Evolutionary conservation across 1,140 invertebrate genomes (phyloP), one percentile per base, ranked within the genome.

Genomic region (Nasonia vitripennis): DNA sequence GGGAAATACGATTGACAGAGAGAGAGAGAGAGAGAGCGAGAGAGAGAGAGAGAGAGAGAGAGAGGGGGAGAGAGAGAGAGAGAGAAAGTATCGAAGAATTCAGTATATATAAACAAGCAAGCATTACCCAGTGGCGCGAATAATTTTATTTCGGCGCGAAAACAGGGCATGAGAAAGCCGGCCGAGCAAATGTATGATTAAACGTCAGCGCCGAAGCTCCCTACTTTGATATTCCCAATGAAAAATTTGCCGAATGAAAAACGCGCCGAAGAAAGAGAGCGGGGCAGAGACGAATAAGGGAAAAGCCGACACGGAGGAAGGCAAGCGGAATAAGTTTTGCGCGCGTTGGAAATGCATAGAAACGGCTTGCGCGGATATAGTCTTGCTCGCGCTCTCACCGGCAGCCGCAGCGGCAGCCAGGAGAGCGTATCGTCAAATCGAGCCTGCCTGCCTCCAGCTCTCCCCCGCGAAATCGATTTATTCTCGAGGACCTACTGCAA

Each of bases 381-480:
- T 71, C 81, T n/a, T 62, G 1, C 55, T 51, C 55, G 55, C 55
- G 0, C 55, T 51, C 48, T 12, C 48, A 27, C 27, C 27, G 27
- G 27, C 27, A 27, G 27, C 11, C 48, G 7, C 37, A 41, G 37
- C 37, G 17, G 41, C 0, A 3, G 79, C 14, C 34, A 62, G 55
- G 4, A 20, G 55, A 62, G 55, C 55, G 55, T 62, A 62, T 62
- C 55, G 70, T 31, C 70, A 37, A 73, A 73, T 87, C 80, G 75
- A 86, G 84, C 27, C 34, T 70, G 27, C n/a, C 68, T 71, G 6
- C 62, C 23, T 48, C 37, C 34, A 34, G 67, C 48, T 34, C 20
- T 31, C 11, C 17, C 45, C 55, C 84, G 75, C 34, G 45, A 81
- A 87, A 81, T 84, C 87, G 83, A 87, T 77, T 88, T 87, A 88